Evolutionary conservation across 1,140 invertebrate species (phyloP), one percentile per base, ranked within the genome.

Genomic region (Brachionus manjavacas): DNA sequence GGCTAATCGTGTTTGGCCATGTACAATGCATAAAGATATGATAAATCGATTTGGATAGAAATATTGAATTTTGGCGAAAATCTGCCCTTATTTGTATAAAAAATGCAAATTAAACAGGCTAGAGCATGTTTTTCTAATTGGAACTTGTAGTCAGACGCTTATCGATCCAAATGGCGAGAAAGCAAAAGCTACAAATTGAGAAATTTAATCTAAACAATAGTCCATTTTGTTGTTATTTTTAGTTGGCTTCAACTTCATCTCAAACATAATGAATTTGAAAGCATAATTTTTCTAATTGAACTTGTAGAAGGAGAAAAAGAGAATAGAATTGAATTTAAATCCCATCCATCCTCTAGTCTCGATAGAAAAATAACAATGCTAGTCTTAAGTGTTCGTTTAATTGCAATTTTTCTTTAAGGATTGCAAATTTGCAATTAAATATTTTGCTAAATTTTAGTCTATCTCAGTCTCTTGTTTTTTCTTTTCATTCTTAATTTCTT

Each of bases 31-130:
- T 72, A 41, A 41, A 72, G 68, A 72, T 72, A 72, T 72, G 68
- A 72, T 72, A 72, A 72, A 72, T 72, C n/a, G 66, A 31, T 31
- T 68, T 68, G n/a, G n/a, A n/a, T n/a, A n/a, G n/a, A n/a, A n/a
- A n/a, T 55, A 60, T 60, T 60, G 52, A 60, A 23, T 60, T 16
- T 60, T 60, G 52, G 52, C 52, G 4, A 68, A 68, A 68, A 72
- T 39, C 68, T 72, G 68, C 68, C 68, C 68, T 72, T 72, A 72
- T 72, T 72, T 72, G 35, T 72, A 39, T 43, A 68, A 68, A 68
- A 31, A 68, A 68, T 68, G 66, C 66, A 68, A 68, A 68, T 72
- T 39, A 72, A 72, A 72, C 16, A 72, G 52, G 52, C 52, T 60
- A 72, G 46, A 72, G 12, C 68, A 72, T 72, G 68, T 72, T 72